Percentiles rank a stretch among this genome's conserved stretches.
These are phyloP conservation scores for Ferdinandea cuprea DNA, from an alignment of 2,888 invertebrate species.

Conservation along the genomic window DNA sequence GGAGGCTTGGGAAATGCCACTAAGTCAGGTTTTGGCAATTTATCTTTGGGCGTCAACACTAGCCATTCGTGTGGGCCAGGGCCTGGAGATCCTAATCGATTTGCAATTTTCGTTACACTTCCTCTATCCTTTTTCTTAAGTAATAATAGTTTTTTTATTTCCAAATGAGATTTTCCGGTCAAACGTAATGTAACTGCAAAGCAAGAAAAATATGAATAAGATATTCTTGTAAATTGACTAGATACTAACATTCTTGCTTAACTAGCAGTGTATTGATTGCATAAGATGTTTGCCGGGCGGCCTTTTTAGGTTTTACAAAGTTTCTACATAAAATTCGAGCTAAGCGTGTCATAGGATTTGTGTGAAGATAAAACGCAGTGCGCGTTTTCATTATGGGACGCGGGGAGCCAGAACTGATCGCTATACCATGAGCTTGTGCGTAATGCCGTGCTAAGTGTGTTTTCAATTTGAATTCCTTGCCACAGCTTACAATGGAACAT, in stretches of 20 bases:
- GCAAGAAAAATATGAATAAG: neutral
- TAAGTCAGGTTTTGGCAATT: constrained; percentile 91
- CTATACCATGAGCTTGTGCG: constrained; percentile 92
- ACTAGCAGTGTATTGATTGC: constrained; percentile 91
- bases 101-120: constrained; percentile 89
- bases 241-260: constrained; percentile 93
- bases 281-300: constrained; percentile 93
- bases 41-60: constrained; percentile 83
- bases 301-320: constrained; percentile 92
- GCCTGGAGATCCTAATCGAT: constrained; percentile 87
- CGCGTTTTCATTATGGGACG: constrained; percentile 98
- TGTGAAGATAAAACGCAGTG: constrained; percentile 97
- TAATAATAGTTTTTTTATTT: constrained; percentile 85
- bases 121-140: constrained; percentile 86
- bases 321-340: constrained; percentile 94
- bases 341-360: constrained; percentile 94
- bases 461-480: constrained; percentile 97
- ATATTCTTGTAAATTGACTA: neutral
- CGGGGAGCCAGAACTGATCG: constrained; percentile 90
- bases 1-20: constrained; percentile 96
- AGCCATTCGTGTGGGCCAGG: constrained; percentile 84
- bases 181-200: constrained; percentile 85
- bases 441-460: constrained; percentile 97
- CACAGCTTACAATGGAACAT: constrained; percentile 95
- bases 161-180: constrained; percentile 84